Evolutionary conservation across 2,797 vertebrate genomes (phyloP), one percentile per base, ranked within the genome.

Genomic region (Tragelaphus oryx): DNA sequence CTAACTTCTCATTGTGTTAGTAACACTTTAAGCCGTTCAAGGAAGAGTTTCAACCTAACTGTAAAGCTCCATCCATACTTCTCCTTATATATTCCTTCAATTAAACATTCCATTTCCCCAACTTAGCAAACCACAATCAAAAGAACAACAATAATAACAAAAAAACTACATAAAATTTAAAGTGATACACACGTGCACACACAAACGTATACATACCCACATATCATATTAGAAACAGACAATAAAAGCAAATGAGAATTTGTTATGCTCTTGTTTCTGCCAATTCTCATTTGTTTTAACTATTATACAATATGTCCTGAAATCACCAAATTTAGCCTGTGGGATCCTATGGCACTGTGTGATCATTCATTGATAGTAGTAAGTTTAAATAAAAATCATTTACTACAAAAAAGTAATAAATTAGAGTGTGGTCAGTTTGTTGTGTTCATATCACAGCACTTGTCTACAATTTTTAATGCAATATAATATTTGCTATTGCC

Each of bases 221-320:
- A 5, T 18, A 17, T 11, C 57, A 30, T 80, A n/a, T 46, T 75
- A 74, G 71, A 84, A 78, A 89, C 3, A 83, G 44, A 50, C 6
- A 11, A 46, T 60, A 52, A 78, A 93, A 84, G 9, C 28, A 88
- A 78, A 79, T 37, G 10, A 0, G 2, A 30, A 50, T 54, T 76
- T 13, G 5, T 30, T 57, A 52, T 75, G 20, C 33, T 90, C 22
- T 94, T 1, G 48, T 75, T 97, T 95, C 89, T 71, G 52, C 14
- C 17, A 26, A 16, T 79, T 89, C 8, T 55, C 80, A 48, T 85
- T 86, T 96, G 24, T 48, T 80, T 80, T 91, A 54, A 59, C 71
- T 59, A 30, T 62, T 46, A 52, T 24, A 46, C 12, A 46, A 41
- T 17, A 17, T 24, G 7, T n/a, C 13, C 24, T 65, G 33, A 59